phyloP scores from a whole-genome alignment of 2,888 invertebrate species.

The Cartodere bifasciata region DNA sequence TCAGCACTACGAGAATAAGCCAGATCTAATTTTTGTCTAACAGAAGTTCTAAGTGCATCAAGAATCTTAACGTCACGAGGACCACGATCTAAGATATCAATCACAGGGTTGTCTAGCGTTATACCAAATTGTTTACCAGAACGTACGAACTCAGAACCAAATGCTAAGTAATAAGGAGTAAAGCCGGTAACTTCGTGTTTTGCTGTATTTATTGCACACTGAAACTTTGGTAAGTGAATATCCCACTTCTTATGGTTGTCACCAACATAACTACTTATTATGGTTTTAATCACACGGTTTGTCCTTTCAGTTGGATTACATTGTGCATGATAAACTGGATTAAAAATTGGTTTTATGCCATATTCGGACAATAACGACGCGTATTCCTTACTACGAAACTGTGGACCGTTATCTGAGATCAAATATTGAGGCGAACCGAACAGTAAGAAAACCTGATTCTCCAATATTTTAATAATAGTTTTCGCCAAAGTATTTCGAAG shows the following conservation, averaged over 20 bases:
- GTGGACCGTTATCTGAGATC: slow-evolving; percentile 15
- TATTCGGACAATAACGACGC: slow-evolving; percentile 2
- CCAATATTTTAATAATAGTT: slow-evolving; percentile 5
- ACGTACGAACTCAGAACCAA: too few species aligned
- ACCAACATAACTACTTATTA: slow-evolving; percentile 11
- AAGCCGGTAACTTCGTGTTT: slow-evolving; percentile 13
- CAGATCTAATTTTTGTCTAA: too few species aligned
- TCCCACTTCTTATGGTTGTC: slow-evolving; percentile 13
- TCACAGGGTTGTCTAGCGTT: too few species aligned
- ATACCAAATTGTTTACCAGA: slow-evolving; percentile 9
- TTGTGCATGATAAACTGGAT: slow-evolving; percentile 8
- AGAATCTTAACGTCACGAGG: too few species aligned
- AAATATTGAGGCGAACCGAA: slow-evolving; percentile 14
- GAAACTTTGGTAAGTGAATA: slow-evolving; percentile 8
- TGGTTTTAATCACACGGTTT: slow-evolving; percentile 13
- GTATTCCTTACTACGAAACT: slow-evolving; percentile 5
- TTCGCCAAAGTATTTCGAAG: slow-evolving; percentile 2
- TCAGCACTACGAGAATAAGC: too few species aligned
- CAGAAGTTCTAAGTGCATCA: too few species aligned
- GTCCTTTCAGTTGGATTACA: slow-evolving; percentile 10
- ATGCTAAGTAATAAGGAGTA: slow-evolving; percentile 13
- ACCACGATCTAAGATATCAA: too few species aligned
- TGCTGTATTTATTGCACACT: slow-evolving; percentile 14
- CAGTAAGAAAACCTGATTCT: slow-evolving; percentile 14
- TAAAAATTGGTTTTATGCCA: slow-evolving; percentile 2